Evolutionary conservation across 2,113 vertebrate genomes (phyloP).

Genomic region (Cyphomyrus plagiostoma): DNA sequence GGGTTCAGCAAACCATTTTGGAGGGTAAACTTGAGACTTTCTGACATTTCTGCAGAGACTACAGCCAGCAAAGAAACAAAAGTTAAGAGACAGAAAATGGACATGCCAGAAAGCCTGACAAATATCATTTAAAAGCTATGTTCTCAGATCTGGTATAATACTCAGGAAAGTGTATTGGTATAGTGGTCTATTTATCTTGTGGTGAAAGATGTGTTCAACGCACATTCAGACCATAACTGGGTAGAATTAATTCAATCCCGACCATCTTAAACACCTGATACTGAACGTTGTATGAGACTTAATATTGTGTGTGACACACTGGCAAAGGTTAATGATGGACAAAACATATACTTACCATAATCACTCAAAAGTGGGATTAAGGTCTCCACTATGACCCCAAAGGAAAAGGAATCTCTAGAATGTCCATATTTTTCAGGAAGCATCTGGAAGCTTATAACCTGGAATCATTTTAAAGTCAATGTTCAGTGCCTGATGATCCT

Average conservation of each 20-base stretch:
- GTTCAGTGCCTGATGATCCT: background rate
- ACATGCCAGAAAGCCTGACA: background rate
- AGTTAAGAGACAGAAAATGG: background rate
- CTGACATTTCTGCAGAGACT: conserved; percentile 58
- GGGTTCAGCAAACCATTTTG: conserved; percentile 69
- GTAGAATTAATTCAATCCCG: background rate
- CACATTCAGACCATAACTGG: background rate
- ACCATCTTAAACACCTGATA: background rate
- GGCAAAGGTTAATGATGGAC: background rate
- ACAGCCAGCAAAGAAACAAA: background rate
- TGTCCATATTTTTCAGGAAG: conserved; percentile 74
- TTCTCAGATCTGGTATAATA: background rate
- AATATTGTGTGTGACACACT: background rate
- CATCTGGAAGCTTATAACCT: conserved; percentile 76
- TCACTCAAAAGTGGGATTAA: conserved; percentile 67
- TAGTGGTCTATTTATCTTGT: background rate
- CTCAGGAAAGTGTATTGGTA: background rate
- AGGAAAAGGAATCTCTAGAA: conserved; percentile 81
- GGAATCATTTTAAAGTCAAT: conserved; percentile 21
- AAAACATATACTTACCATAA: conserved; percentile 68
- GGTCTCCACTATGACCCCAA: conserved; percentile 76
- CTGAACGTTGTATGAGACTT: background rate
- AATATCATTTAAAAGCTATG: background rate
- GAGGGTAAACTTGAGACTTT: conserved; percentile 74
- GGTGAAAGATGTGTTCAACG: background rate